Percentiles rank a stretch among this genome's conserved stretches.
phyloP scores from a whole-genome alignment of 1,140 invertebrate genomes.

The Drosophila littoralis region DNA sequence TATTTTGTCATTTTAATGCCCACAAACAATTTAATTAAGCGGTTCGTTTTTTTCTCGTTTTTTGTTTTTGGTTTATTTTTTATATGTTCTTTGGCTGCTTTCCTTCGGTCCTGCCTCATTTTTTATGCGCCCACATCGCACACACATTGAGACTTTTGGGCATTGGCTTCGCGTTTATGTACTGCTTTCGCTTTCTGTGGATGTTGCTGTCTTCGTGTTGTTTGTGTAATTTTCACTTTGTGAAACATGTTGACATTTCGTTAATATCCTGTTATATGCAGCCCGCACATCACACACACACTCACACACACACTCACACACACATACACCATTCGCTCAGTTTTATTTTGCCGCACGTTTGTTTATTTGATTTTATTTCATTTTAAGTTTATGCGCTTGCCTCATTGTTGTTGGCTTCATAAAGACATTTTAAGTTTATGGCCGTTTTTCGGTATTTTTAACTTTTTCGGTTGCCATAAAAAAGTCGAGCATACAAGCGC shows the following conservation, averaged over 20 bases:
- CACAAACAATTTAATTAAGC: constrained; percentile 82
- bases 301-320: neutral
- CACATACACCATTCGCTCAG: constrained; percentile 30
- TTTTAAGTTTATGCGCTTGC: constrained; percentile 68
- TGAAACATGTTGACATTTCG: constrained; percentile 78
- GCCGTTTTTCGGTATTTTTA: constrained; percentile 57
- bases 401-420: constrained; percentile 60
- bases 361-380: constrained; percentile 72
- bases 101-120: constrained; percentile 29
- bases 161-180: constrained; percentile 15
- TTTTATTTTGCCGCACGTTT: constrained; percentile 64
- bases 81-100: constrained; percentile 16
- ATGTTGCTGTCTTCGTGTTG: constrained; percentile 24
- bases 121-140: constrained; percentile 42
- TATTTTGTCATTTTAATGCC: constrained; percentile 79
- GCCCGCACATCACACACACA: neutral
- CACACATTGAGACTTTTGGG: constrained; percentile 29
- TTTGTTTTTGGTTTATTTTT: constrained; percentile 32
- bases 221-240: constrained; percentile 69
- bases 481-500: constrained; percentile 16
- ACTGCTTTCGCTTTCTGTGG: constrained; percentile 2
- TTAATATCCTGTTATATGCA: constrained; percentile 71
- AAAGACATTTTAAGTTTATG: constrained; percentile 79
- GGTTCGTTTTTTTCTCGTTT: constrained; percentile 58
- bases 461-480: constrained; percentile 67